These are phyloP conservation scores for Thaleichthys pacificus DNA, from an alignment of 2,797 vertebrate genomes.

Conservation along the genomic window DNA sequence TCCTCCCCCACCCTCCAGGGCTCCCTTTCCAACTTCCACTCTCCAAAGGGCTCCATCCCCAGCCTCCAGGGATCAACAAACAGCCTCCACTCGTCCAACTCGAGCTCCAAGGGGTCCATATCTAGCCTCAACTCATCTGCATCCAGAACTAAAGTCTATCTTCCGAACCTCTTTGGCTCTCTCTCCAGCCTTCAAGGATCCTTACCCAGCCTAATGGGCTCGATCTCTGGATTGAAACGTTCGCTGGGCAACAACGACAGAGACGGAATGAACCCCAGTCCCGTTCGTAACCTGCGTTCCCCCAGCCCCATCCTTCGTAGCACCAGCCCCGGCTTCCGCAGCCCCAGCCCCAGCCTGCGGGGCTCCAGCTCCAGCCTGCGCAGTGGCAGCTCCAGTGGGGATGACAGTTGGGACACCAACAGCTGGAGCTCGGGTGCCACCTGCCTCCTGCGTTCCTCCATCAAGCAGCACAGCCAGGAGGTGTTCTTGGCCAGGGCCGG, in stretches of 20 bases:
- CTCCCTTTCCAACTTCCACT: conserved; percentile 56
- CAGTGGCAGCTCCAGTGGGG: conserved; percentile 70
- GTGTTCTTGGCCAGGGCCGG: conserved; percentile 50
- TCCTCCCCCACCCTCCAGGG: conserved; percentile 69
- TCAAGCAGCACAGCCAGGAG: conserved; percentile 67
- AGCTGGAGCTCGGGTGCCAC: conserved; percentile 78
- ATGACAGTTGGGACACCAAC: conserved; percentile 78
- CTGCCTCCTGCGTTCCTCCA: conserved; percentile 70
- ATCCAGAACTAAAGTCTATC: conserved; percentile 25
- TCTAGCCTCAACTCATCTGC: conserved; percentile 35
- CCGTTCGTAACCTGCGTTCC: too few relatives aligned
- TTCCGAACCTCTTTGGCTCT: conserved; percentile 43
- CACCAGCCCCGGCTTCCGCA: conserved; percentile 33
- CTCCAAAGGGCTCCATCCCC: conserved; percentile 15
- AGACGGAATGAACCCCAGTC: conserved; percentile 46
- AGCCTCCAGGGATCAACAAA: conserved; percentile 28
- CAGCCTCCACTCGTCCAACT: conserved; percentile 21
- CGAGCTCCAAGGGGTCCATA: conserved; percentile 46
- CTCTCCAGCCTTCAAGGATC: conserved; percentile 51
- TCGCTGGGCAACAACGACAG: conserved; percentile 42
- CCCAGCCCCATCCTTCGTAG: conserved; percentile 12
- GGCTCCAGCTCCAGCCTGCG: conserved; percentile 33
- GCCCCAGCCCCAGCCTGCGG: conserved; percentile 49
- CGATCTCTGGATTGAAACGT: conserved; percentile 49
- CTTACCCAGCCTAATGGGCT: conserved; percentile 55